Evolutionary conservation across 2,113 vertebrate species (phyloP).

Genomic region (Cricetomys ansorgei): DNA sequence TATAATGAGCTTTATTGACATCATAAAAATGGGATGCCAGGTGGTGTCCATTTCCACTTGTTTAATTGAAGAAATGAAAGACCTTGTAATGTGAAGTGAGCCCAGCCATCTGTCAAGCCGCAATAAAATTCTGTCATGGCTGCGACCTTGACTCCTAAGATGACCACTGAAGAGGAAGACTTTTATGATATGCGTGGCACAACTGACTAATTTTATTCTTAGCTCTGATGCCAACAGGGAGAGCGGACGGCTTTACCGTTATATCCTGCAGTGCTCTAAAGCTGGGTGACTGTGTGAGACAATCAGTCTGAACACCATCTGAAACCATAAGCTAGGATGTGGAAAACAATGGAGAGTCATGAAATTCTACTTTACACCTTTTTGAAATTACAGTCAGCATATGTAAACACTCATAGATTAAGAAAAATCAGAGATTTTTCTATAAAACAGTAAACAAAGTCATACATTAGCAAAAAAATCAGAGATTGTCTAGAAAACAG

Average conservation of each 20-base stretch:
- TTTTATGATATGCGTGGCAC: slow-evolving; percentile 72
- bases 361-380: neutral
- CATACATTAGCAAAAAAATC: neutral
- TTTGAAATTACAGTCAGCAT: neutral
- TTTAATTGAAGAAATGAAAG: slow-evolving; percentile 86
- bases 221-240: slow-evolving; percentile 56
- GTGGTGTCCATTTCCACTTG: slow-evolving; percentile 83
- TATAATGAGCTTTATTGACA: slow-evolving; percentile 79
- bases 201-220: slow-evolving; percentile 79
- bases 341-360: neutral
- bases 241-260: neutral
- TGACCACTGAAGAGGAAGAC: slow-evolving; percentile 69
- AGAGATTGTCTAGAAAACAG: neutral
- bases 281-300: neutral
- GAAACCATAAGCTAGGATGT: neutral
- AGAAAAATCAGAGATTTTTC: neutral
- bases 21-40: slow-evolving; percentile 80
- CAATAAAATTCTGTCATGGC: slow-evolving; percentile 74
- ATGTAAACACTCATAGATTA: neutral
- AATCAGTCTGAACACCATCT: slow-evolving; percentile 69
- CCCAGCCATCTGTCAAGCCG: slow-evolving; percentile 75
- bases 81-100: slow-evolving; percentile 75
- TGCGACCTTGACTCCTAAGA: slow-evolving; percentile 79
- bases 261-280: neutral
- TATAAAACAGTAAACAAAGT: neutral